These are phyloP conservation scores for Antidorcas marsupialis DNA, from an alignment of 2,113 vertebrate genomes.

Conservation along the genomic window DNA sequence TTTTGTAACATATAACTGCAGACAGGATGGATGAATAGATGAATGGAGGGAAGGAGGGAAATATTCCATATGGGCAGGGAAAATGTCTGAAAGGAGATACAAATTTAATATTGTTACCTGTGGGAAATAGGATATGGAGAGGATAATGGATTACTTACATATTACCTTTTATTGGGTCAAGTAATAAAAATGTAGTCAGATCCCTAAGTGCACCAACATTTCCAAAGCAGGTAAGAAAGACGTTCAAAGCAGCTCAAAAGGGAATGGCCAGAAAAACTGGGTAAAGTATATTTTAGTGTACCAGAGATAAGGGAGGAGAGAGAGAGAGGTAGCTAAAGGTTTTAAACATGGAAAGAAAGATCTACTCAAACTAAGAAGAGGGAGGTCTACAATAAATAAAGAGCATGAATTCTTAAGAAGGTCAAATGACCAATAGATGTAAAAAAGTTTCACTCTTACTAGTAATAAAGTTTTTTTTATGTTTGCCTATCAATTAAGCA, in stretches of 20 bases:
- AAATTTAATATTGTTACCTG: neutral
- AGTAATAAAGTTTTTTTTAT: neutral
- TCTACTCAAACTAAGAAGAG: conserved; percentile 2
- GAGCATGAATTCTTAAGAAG: neutral
- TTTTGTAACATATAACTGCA: neutral
- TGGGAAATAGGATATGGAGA: neutral
- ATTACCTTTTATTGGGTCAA: neutral
- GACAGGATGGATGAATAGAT: neutral
- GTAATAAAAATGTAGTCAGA: conserved; percentile 28
- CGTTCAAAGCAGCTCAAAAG: neutral
- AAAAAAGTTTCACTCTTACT: neutral
- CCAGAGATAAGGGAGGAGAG: neutral
- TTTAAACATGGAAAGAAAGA: neutral
- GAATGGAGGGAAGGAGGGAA: neutral
- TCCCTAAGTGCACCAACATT: neutral
- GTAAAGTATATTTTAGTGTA: neutral
- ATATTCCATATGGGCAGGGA: neutral
- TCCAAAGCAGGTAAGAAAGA: conserved; percentile 19
- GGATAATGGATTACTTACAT: neutral
- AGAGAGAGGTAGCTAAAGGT: neutral
- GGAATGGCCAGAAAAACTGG: neutral
- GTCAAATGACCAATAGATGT: neutral
- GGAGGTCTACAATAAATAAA: neutral
- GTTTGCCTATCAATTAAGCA: conserved; percentile 7
- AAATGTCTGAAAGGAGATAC: neutral